These are phyloP conservation scores for Scomberomorus guttatus DNA, from an alignment of 2,797 vertebrate species.

Conservation along the genomic window DNA sequence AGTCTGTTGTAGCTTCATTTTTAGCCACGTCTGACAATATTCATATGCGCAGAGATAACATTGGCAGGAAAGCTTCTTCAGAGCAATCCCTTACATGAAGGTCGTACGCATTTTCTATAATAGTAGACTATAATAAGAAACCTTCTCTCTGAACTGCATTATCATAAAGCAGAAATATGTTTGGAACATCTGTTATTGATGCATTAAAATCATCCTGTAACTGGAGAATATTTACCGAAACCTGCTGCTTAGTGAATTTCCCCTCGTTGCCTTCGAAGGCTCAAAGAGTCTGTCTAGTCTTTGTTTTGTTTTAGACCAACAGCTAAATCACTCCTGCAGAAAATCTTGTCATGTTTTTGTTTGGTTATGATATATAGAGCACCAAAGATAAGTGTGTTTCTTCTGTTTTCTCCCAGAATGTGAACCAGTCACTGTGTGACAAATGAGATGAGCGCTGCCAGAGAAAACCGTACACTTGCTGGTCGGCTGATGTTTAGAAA, in stretches of 20 bases:
- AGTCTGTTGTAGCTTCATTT: no score
- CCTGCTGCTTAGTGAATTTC: background rate
- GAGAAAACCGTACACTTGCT: slow-evolving; percentile 18
- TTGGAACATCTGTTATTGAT: slow-evolving; percentile 8
- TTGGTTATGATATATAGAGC: slow-evolving; percentile 57
- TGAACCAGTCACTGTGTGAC: slow-evolving; percentile 48
- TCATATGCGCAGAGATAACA: background rate
- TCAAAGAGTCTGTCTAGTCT: slow-evolving; percentile 10
- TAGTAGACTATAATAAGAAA: background rate
- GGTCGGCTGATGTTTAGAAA: slow-evolving; percentile 44
- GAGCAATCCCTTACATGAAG: background rate
- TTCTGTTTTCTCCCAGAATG: slow-evolving; percentile 41
- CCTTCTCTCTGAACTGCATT: background rate
- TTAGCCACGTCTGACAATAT: no score
- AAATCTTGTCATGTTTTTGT: slow-evolving; percentile 63
- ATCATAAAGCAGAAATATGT: slow-evolving; percentile 3
- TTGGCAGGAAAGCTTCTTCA: background rate
- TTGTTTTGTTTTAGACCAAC: slow-evolving; percentile 36
- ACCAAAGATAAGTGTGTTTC: slow-evolving; percentile 46
- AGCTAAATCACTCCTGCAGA: slow-evolving; percentile 52
- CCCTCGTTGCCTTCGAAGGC: background rate
- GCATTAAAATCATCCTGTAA: slow-evolving; percentile 7
- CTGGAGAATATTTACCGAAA: slow-evolving; percentile 18
- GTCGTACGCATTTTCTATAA: slow-evolving; percentile 6
- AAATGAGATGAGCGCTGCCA: slow-evolving; percentile 42